Evolutionary conservation across 1,140 invertebrate species (phyloP), one percentile per base, ranked within the genome.

Genomic region (Drosophila chauvacae): DNA sequence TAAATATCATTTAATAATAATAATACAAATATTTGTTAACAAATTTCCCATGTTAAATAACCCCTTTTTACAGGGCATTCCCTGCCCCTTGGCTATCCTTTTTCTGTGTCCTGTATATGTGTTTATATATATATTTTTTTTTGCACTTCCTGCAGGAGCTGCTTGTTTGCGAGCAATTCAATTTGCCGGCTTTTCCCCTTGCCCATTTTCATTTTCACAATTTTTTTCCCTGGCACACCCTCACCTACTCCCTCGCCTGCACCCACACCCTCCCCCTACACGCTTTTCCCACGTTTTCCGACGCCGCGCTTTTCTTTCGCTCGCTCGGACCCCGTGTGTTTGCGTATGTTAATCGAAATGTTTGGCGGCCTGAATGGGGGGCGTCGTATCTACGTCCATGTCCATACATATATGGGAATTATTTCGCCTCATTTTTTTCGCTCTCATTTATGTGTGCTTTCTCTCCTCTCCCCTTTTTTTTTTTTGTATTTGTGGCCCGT

Each of bases 341-440:
- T 90, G 85, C 80, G 84, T 87, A 88, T 87, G 80, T 83, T 88
- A 88, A 88, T 88, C 84, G 84, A 88, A 88, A 88, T 87, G 83
- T 87, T 87, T 87, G 84, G 72, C 69, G 76, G 65, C 65, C 70
- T 66, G 61, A 68, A 65, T 57, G 63, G 55, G 57, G 71, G 70
- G 80, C 65, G 80, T 71, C 65, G 80, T 71, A 73, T 64, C 47
- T 48, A 48, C 47, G 47, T 28, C 23, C 47, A 13, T 42, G 57
- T 68, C 51, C 50, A 48, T 35, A 30, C 47, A 35, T 55, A 47
- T 61, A 44, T 42, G 33, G 20, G 53, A 56, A 56, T 56, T 56
- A 56, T 56, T 55, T 56, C n/a, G 20, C 53, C 16, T 35, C 26
- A n/a, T 64, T 79, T 68, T 76, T 76, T 78, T 26, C 20, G 13